These are phyloP conservation scores for Drosophila phalerata DNA, from an alignment of 2,888 invertebrate genomes.

Conservation along the genomic window DNA sequence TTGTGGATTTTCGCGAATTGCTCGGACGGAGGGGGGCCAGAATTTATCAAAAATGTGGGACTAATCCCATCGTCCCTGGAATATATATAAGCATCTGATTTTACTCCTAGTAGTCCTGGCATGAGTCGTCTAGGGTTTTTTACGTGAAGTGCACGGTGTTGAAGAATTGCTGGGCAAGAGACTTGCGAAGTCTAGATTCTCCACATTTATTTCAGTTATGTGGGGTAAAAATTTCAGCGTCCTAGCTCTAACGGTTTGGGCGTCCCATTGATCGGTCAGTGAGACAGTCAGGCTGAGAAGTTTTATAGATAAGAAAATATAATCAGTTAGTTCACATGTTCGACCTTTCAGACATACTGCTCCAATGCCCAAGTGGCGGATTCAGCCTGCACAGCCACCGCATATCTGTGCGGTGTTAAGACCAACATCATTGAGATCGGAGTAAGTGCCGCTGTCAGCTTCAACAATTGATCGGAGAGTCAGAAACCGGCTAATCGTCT, in stretches of 20 bases:
- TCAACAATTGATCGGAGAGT: conserved; percentile 88
- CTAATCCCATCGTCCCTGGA: conserved; percentile 3
- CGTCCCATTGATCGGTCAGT: too few relatives aligned
- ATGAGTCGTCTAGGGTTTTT: not conserved
- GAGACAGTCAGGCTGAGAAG: too few relatives aligned
- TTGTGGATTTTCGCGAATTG: too few relatives aligned
- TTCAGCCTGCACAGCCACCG: conserved; percentile 88
- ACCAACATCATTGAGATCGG: conserved; percentile 89
- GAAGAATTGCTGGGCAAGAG: conserved; percentile 17
- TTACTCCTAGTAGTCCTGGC: conserved; percentile 17
- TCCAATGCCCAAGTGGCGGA: conserved; percentile 90
- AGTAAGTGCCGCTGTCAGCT: conserved; percentile 88
- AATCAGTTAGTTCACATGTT: too few relatives aligned
- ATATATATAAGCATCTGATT: conserved; percentile 32
- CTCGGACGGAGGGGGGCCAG: too few relatives aligned
- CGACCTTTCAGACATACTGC: conserved; percentile 87
- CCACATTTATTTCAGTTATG: too few relatives aligned
- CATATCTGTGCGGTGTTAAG: conserved; percentile 88
- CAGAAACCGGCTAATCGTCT: conserved; percentile 88
- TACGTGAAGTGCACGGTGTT: conserved; percentile 26
- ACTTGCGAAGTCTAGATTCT: not conserved
- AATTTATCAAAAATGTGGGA: conserved; percentile 17
- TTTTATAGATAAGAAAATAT: too few relatives aligned
- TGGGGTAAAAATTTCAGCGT: too few relatives aligned
- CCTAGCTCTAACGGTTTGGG: too few relatives aligned